A percentile compares a stretch with the other conserved stretches of the same genome.
Evolutionary conservation across 2,888 invertebrate genomes (phyloP).

Genomic region (Gari tellinella): DNA sequence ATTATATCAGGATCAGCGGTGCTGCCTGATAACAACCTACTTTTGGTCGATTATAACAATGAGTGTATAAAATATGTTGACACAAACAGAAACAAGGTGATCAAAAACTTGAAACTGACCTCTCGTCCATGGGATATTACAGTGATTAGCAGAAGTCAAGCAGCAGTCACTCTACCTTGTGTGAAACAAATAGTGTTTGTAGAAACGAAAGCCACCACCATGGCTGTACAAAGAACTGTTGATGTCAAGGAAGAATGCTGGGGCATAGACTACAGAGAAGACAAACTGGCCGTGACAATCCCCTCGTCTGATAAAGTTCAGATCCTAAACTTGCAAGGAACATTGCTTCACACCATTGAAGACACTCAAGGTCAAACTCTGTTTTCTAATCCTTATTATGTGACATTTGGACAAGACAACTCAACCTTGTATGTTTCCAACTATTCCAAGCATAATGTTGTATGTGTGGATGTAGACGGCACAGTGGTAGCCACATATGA

Average conservation of each 20-base stretch:
- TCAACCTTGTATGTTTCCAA: not conserved
- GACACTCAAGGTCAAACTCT: not conserved
- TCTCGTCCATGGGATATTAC: slow-evolving; percentile 3
- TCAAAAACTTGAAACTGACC: not conserved
- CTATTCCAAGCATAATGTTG: not conserved
- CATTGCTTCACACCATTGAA: not conserved
- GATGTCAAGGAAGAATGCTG: not conserved
- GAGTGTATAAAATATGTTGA: not conserved
- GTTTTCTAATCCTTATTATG: not conserved
- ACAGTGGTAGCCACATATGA: not conserved
- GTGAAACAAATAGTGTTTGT: too few species aligned
- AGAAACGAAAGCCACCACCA: too few species aligned
- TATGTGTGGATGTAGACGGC: not conserved
- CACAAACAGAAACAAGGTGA: not conserved
- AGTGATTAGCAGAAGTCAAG: too few species aligned
- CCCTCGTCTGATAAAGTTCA: not conserved
- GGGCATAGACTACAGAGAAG: not conserved
- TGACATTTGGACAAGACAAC: not conserved
- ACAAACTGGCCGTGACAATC: not conserved
- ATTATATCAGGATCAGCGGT: slow-evolving; percentile 1
- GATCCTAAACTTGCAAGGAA: not conserved
- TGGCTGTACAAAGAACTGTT: too few species aligned
- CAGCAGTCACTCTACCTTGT: too few species aligned
- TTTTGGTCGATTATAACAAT: not conserved
- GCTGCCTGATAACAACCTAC: not conserved